A percentile compares a stretch with the other conserved stretches of the same genome.
Evolutionary conservation across 2,113 vertebrate genomes (phyloP).

Genomic region (human (Homo sapiens)): GRCh38 chr3:136369001-136369500

Average conservation of each 20-base stretch:
- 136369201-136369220: conserved; percentile 95
- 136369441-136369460: conserved; percentile 34
- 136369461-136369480: conserved; percentile 20
- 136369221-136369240: conserved; percentile 94
- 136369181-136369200: conserved; percentile 96
- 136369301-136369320: conserved; percentile 47
- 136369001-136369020: conserved; percentile 13
- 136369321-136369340: conserved; percentile 2
- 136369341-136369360: conserved; percentile 41
- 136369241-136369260: conserved; percentile 99
- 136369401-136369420: conserved; percentile 9
- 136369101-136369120: conserved; percentile 98
- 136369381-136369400: neutral
- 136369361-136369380: neutral
- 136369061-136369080: neutral
- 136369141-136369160: conserved; percentile 99
- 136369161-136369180: conserved; percentile 97
- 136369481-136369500: neutral
- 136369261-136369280: conserved; percentile 99
- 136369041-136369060: neutral
- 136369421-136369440: conserved; percentile 28
- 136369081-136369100: conserved; percentile 42
- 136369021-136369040: neutral
- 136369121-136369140: conserved; percentile 99
- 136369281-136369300: conserved; percentile 86